Evolutionary conservation across 2,888 invertebrate species (phyloP), one percentile per base, ranked within the genome.

Genomic region (Phengaris arion): DNA sequence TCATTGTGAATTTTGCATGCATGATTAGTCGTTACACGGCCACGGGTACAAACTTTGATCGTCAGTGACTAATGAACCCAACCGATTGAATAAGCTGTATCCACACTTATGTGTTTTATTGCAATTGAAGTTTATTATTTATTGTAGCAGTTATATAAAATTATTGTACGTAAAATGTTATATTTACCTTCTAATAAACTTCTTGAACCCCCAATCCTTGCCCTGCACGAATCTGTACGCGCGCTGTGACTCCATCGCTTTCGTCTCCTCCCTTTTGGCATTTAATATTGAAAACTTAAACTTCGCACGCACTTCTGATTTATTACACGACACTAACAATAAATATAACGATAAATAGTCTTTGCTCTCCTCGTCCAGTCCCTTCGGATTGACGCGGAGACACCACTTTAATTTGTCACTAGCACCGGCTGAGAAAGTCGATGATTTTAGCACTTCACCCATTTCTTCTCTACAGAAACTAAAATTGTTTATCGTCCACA

Each of bases 401-500:
- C 99, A 99, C 99, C 99, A 99, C 95, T 99, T 99, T 87, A 99
- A 95, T 95, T 99, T 99, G 94, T 99, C 99, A 95, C 99, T 99
- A 93, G 98, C 98, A 92, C 99, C 99, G 81, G 99, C 99, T 82
- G 99, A 99, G 94, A 99, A 99, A 84, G 99, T 99, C 86, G 99
- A 99, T 90, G 99, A 99, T 95, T 99, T 99, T 89, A 99, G 95
- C 84, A 99, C 99, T 95, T 99, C 99, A 85, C 99, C 99, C 99
- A 99, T 99, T 94, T 99, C 99, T 94, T 99, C 99, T 84, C 99
- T 97, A 95, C 99, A 99, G 95, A 99, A 99, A 95, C 99, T 99
- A 95, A 99, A 99, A 96, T 99, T 99, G 95, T 99, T 99, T 95
- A 99, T 99, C 91, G 99, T 99, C 99, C 99, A 99, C 98, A 99